Evolutionary conservation across 2,113 vertebrate species (phyloP).

Genomic region (Nycticryphes semicollaris): DNA sequence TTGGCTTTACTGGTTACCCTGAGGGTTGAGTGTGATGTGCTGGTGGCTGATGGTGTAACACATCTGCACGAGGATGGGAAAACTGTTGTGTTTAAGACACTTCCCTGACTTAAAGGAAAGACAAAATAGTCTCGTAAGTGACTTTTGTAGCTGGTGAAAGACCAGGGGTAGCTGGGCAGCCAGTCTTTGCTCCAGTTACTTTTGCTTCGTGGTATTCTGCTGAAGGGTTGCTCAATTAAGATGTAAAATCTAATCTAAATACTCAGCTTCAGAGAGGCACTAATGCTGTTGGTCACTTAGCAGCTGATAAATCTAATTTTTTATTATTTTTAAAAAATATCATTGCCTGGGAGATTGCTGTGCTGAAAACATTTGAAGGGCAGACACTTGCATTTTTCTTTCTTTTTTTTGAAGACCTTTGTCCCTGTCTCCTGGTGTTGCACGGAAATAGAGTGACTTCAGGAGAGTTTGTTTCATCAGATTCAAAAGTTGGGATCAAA

Average conservation of each 20-base stretch:
- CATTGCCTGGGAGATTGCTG: neutral
- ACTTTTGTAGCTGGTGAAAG: neutral
- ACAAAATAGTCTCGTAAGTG: neutral
- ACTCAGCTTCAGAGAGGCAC: neutral
- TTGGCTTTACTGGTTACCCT: neutral
- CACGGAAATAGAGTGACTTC: neutral
- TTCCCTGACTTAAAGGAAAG: neutral
- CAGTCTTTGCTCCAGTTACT: neutral
- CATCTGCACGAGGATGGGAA: neutral
- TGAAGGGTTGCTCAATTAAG: neutral
- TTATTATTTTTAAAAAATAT: neutral
- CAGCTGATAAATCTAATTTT: neutral
- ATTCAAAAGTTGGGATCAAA: neutral
- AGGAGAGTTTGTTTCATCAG: neutral
- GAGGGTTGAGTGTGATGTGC: neutral
- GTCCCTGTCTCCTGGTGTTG: neutral
- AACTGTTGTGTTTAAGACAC: neutral
- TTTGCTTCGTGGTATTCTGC: neutral
- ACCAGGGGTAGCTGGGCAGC: neutral
- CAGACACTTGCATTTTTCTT: neutral
- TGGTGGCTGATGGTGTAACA: neutral
- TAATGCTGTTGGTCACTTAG: neutral
- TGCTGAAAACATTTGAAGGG: neutral
- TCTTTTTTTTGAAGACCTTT: neutral
- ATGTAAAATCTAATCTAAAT: neutral